phyloP scores from a whole-genome alignment of 2,888 invertebrate species.

The Xylocampa areola region DNA sequence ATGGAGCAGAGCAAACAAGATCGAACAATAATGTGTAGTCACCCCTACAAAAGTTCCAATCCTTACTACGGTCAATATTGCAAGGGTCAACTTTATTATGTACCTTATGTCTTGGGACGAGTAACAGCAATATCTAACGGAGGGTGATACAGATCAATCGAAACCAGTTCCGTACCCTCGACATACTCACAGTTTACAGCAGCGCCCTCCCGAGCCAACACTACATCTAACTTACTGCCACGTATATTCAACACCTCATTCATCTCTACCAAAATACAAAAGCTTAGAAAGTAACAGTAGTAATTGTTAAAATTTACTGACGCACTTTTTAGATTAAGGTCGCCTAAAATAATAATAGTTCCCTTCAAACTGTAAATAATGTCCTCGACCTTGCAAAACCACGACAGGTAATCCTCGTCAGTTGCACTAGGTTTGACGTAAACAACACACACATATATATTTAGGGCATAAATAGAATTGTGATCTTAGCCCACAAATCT shows the following conservation, averaged over 20 bases:
- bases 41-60: too few species aligned
- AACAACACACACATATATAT: not conserved
- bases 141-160: too few species aligned
- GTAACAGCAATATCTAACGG: too few species aligned
- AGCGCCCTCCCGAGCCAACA: not conserved
- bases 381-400: not conserved
- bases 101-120: not conserved
- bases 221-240: not conserved
- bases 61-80: too few species aligned
- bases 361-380: not conserved
- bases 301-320: not conserved
- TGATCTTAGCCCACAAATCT: conserved; percentile 11
- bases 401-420: not conserved
- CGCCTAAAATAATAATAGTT: not conserved
- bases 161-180: too few species aligned
- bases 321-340: too few species aligned
- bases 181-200: not conserved
- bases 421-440: not conserved
- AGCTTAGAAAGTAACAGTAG: not conserved
- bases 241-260: conserved; percentile 1
- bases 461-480: too few species aligned
- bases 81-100: not conserved
- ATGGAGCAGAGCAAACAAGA: not conserved
- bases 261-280: not conserved
- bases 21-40: too few species aligned